Percentiles rank a stretch among this genome's conserved stretches.
Conservation (phyloP, 2,888 invertebrate species). For the Ptychoptera contaminata region DNA sequence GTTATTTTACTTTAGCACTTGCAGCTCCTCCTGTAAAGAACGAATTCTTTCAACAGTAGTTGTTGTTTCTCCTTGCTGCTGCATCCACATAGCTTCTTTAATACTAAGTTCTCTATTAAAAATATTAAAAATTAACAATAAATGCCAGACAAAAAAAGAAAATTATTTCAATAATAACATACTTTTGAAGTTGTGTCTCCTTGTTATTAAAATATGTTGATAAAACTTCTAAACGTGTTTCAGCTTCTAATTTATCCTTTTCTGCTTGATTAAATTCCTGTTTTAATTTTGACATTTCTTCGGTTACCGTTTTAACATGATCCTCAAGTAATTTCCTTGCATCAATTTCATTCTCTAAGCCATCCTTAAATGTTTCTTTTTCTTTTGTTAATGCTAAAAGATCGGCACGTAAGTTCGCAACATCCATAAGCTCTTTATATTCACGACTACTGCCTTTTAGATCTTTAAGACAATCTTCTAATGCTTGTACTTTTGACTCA, state of each 20-base stretch:
- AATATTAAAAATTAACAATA: constrained; percentile 2
- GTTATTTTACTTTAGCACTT: constrained; percentile 52
- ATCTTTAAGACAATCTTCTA: constrained; percentile 33
- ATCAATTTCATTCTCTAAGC: constrained; percentile 31
- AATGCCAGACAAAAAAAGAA: too few species aligned
- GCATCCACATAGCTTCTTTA: constrained; percentile 61
- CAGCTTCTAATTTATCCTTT: constrained; percentile 56
- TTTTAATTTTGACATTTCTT: constrained; percentile 37
- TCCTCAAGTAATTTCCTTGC: constrained; percentile 31
- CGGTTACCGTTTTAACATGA: constrained; percentile 28
- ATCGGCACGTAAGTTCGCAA: constrained; percentile 42
- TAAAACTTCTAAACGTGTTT: constrained; percentile 70
- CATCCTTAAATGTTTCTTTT: constrained; percentile 31
- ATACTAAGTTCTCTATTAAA: constrained; percentile 49
- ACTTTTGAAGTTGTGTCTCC: constrained; percentile 77
- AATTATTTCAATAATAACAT: constrained; percentile 21
- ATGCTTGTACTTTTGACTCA: constrained; percentile 26
- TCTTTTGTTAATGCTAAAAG: constrained; percentile 37
- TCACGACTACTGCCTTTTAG: constrained; percentile 26
- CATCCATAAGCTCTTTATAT: constrained; percentile 36
- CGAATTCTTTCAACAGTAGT: constrained; percentile 66
- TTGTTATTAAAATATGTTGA: constrained; percentile 83
- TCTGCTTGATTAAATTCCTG: constrained; percentile 47
- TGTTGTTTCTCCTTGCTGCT: constrained; percentile 67
- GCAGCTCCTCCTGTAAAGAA: constrained; percentile 61